Percentiles rank a stretch among this genome's conserved stretches.
Evolutionary conservation across 2,113 vertebrate genomes (phyloP).

Genomic region (Ameiurus melas): DNA sequence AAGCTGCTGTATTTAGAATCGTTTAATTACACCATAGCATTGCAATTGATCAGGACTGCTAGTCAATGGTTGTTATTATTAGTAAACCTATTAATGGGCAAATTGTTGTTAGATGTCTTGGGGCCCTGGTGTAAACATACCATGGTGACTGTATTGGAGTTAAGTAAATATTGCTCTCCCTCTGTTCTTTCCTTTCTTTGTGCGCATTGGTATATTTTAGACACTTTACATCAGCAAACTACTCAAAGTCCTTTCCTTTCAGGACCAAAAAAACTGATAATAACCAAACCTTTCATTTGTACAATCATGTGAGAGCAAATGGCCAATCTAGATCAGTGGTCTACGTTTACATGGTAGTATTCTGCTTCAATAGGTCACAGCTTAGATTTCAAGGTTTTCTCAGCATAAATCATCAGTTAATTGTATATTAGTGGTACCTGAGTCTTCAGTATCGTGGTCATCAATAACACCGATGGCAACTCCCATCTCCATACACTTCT

Average conservation of each 20-base stretch:
- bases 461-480: constrained; percentile 85
- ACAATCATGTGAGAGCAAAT: not conserved
- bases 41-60: constrained; percentile 65
- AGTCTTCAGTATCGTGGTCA: constrained; percentile 93
- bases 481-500: constrained; percentile 98
- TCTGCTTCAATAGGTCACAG: not conserved
- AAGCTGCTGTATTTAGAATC: constrained; percentile 70
- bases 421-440: constrained; percentile 73
- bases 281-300: not conserved
- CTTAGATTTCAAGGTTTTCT: not conserved
- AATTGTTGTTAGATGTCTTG: constrained; percentile 38
- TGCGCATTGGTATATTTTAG: not conserved
- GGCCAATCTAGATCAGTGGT: not conserved
- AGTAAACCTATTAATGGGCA: constrained; percentile 52
- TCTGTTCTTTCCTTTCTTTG: not conserved
- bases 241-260: not conserved
- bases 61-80: constrained; percentile 54
- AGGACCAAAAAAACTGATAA: not conserved
- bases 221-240: not conserved
- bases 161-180: not conserved
- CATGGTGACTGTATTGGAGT: constrained; percentile 11
- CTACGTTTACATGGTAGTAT: not conserved
- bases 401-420: not conserved
- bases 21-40: constrained; percentile 67
- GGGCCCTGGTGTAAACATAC: constrained; percentile 22